Conservation (phyloP, 2,797 vertebrate species). For the Cichlasoma orientale region DNA sequence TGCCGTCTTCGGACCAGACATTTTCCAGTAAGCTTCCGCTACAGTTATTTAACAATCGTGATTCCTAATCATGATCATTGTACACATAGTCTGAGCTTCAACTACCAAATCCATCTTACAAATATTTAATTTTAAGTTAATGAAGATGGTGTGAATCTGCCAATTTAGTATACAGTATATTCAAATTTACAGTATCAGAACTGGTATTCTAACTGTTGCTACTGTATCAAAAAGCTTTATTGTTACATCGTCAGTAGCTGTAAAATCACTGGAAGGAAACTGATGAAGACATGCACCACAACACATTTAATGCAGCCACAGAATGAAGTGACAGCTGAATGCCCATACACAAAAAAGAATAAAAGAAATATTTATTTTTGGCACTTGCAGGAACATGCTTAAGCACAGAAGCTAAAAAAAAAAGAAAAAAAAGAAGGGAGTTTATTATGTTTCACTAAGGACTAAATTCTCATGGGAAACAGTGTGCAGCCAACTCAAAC, state of each 20-base stretch:
- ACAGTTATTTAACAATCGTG: not conserved
- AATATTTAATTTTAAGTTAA: not conserved
- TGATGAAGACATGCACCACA: not conserved
- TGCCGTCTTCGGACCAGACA: conserved; percentile 96
- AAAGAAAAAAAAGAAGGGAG: not conserved
- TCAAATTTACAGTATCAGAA: too few relatives aligned
- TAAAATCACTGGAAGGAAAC: not conserved
- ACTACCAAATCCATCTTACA: not conserved
- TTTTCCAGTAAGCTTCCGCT: conserved; percentile 91
- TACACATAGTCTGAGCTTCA: too few relatives aligned
- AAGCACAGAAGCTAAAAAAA: not conserved
- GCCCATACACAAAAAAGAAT: fast-evolving
- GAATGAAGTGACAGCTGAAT: not conserved
- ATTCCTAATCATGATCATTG: not conserved
- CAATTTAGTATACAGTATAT: not conserved
- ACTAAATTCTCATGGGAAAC: not conserved
- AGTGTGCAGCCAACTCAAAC: not conserved
- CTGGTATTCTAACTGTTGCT: not conserved
- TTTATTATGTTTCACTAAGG: not conserved
- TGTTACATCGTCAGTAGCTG: not conserved
- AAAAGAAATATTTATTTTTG: not conserved
- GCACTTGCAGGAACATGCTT: not conserved
- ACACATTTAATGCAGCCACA: not conserved
- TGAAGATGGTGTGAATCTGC: not conserved
- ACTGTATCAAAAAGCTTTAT: not conserved